These are phyloP conservation scores for Timema cristinae DNA, from an alignment of 2,888 invertebrate species.

Conservation along the genomic window DNA sequence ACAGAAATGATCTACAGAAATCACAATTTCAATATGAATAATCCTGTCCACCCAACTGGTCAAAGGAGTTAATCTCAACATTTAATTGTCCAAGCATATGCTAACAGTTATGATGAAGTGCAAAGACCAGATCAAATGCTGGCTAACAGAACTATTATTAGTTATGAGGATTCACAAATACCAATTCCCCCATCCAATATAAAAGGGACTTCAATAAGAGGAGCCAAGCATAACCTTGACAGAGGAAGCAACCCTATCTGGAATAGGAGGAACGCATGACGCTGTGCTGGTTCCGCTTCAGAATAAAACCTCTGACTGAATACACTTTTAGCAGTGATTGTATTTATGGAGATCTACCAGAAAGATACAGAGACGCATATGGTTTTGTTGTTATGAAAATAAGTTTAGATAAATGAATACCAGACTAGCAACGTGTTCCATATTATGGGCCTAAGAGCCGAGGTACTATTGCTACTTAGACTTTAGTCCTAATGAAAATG, in stretches of 20 bases:
- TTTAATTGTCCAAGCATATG: not conserved
- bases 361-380: not conserved
- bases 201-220: not conserved
- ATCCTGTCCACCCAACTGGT: not conserved
- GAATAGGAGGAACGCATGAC: not conserved
- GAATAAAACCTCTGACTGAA: no score
- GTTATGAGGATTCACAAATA: not conserved
- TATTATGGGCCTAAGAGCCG: not conserved
- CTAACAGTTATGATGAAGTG: not conserved
- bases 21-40: not conserved
- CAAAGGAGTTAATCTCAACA: not conserved
- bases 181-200: not conserved
- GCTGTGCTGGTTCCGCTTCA: not conserved
- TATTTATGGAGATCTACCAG: not conserved
- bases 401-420: not conserved
- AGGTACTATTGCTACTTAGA: not conserved
- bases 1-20: not conserved
- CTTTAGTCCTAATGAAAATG: not conserved
- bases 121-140: not conserved
- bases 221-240: not conserved
- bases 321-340: no score
- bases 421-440: not conserved
- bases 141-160: not conserved
- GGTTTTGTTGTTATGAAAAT: not conserved
- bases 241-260: not conserved